These are phyloP conservation scores for Drosophila prosaltans DNA, from an alignment of 1,140 invertebrate species.

Conservation along the genomic window DNA sequence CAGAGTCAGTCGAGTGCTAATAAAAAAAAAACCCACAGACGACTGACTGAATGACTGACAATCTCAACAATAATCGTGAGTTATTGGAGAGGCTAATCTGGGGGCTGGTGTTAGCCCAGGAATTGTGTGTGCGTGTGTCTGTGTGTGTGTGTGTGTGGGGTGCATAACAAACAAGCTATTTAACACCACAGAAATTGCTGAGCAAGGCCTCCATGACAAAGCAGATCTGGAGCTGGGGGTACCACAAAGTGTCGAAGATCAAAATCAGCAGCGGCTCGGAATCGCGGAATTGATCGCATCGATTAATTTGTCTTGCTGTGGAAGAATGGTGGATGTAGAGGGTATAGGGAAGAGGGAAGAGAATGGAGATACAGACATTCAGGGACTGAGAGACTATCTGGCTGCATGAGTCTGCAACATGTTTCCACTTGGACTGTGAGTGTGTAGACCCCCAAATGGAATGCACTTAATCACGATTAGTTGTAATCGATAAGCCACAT, in stretches of 20 bases:
- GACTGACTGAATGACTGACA: slow-evolving; percentile 70
- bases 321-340: not conserved
- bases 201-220: slow-evolving; percentile 65
- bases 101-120: slow-evolving; percentile 44
- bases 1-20: slow-evolving; percentile 66
- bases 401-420: slow-evolving; percentile 80
- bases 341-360: not conserved
- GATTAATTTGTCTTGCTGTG: slow-evolving; percentile 81
- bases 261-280: slow-evolving; percentile 73
- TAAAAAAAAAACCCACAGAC: slow-evolving; percentile 54
- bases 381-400: slow-evolving; percentile 20
- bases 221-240: slow-evolving; percentile 49
- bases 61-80: slow-evolving; percentile 75
- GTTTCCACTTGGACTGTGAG: slow-evolving; percentile 39
- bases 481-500: slow-evolving; percentile 79
- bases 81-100: slow-evolving; percentile 77
- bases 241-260: slow-evolving; percentile 80
- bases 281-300: slow-evolving; percentile 78
- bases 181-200: slow-evolving; percentile 74
- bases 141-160: slow-evolving; percentile 51
- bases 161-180: slow-evolving; percentile 80
- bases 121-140: slow-evolving; percentile 15
- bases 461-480: slow-evolving; percentile 83
- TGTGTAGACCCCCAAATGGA: slow-evolving; percentile 64
- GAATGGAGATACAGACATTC: slow-evolving; percentile 13